Evolutionary conservation across 2,797 vertebrate species (phyloP), one percentile per base, ranked within the genome.

Genomic region (Amblyopsis hoosieri): DNA sequence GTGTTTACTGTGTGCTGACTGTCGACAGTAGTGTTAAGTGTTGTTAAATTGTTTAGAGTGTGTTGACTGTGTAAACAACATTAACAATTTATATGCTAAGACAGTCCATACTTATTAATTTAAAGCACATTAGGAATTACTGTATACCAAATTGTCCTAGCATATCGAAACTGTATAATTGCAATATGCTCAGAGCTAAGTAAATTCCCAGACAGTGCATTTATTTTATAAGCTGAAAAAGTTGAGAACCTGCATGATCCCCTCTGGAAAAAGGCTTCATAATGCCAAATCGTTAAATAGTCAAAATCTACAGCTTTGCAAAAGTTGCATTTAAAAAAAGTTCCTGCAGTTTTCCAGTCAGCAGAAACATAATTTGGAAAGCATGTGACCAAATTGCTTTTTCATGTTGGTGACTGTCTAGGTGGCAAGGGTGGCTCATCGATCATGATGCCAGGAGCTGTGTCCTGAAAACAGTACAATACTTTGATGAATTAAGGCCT

Each of bases 21-120:
- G 19, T 23, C 19, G 19, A 23, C 19, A 23, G 19, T 23, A 23
- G 19, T 23, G 19, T 23, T 23, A 2, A 23, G 19, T 23, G 19
- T 23, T 23, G 19, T 23, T 23, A 23, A 23, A 23, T 23, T 2
- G 2, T 23, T 23, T 23, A 23, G 19, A 23, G 19, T 23, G 2
- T 23, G 19, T 23, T 23, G 19, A 23, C 19, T 23, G 19, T 23
- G 19, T 8, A 8, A 12, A 12, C 45, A 12, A 46, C 2, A 12
- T 46, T 23, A 23, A 23, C 23, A 23, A 23, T 54, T n/a, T 4
- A 31, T 60, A 23, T 62, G 45, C 0, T 42, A 13, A 56, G 1
- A 37, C 53, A 60, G 54, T 49, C 6, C 14, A 63, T 57, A 9
- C 19, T 1, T 10, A 17, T 57, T 14, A 6, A 2, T 59, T 67